A percentile compares a stretch with the other conserved stretches of the same genome.
phyloP scores from a whole-genome alignment of 2,888 invertebrate genomes.

The Rhimphoctona megacephalus region DNA sequence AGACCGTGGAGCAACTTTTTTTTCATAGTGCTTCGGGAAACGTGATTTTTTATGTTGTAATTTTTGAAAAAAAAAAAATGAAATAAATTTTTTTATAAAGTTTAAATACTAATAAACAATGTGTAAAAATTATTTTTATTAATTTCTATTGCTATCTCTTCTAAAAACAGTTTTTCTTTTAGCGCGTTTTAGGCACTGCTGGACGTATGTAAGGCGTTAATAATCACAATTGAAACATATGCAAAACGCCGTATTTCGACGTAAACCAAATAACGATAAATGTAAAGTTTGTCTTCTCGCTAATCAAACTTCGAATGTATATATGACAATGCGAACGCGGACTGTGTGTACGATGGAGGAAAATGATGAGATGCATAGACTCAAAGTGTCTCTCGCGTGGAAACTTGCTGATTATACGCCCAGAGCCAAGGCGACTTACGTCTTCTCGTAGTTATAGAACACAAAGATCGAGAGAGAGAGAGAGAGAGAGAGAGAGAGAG shows the following conservation, averaged over 20 bases:
- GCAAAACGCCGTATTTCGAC: not conserved
- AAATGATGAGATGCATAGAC: constrained; percentile 46
- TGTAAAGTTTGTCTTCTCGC: constrained; percentile 1
- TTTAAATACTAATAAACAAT: no score
- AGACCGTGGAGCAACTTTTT: no score
- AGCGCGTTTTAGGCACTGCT: no score
- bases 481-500: not conserved
- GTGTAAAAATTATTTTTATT: no score
- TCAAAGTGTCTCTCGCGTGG: constrained; percentile 27
- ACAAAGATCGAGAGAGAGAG: constrained; percentile 12
- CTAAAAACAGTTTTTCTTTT: no score
- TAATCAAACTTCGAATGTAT: constrained; percentile 12
- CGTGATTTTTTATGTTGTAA: no score
- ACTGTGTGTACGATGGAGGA: constrained; percentile 2
- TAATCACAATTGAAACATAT: no score
- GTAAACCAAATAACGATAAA: constrained; percentile 3
- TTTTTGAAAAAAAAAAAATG: no score
- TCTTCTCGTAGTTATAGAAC: constrained; percentile 26
- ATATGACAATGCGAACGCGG: not conserved
- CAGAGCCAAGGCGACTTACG: constrained; percentile 40
- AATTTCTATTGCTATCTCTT: no score
- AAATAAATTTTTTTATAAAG: no score
- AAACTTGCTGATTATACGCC: constrained; percentile 64
- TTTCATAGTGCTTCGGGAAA: no score
- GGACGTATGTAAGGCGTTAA: no score